These are phyloP conservation scores for Melanaphis sacchari DNA, from an alignment of 1,140 invertebrate genomes.

Conservation along the genomic window DNA sequence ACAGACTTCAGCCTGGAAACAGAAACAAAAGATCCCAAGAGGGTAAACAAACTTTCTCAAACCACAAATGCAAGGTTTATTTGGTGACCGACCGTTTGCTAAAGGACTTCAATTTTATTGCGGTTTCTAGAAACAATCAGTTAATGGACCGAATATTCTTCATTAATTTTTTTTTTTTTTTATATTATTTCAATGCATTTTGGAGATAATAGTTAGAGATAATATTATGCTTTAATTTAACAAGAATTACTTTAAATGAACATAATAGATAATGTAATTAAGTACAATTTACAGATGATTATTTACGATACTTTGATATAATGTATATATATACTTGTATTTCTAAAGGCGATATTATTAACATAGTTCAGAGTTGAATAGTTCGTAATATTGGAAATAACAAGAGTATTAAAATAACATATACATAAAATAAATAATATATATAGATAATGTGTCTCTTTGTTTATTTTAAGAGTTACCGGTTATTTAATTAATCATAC, in stretches of 20 bases:
- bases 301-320: not conserved
- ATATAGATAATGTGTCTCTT: not conserved
- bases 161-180: constrained; percentile 23
- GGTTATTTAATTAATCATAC: not conserved
- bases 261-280: not conserved
- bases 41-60: constrained; percentile 28
- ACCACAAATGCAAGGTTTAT: constrained; percentile 1
- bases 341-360: not conserved
- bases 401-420: not conserved
- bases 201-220: not conserved
- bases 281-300: not conserved
- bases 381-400: not conserved
- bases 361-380: not conserved
- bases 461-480: not conserved
- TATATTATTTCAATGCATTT: not conserved
- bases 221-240: not conserved
- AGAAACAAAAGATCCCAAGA: constrained; percentile 28
- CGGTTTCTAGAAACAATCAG: constrained; percentile 31
- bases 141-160: constrained; percentile 37
- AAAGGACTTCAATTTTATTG: constrained; percentile 46
- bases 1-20: not conserved
- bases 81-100: constrained; percentile 13
- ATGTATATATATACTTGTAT: not conserved
- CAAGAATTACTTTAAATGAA: not conserved
- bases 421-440: too few species aligned